These are phyloP conservation scores for Knipowitschia caucasica DNA, from an alignment of 2,797 vertebrate genomes.

Conservation along the genomic window DNA sequence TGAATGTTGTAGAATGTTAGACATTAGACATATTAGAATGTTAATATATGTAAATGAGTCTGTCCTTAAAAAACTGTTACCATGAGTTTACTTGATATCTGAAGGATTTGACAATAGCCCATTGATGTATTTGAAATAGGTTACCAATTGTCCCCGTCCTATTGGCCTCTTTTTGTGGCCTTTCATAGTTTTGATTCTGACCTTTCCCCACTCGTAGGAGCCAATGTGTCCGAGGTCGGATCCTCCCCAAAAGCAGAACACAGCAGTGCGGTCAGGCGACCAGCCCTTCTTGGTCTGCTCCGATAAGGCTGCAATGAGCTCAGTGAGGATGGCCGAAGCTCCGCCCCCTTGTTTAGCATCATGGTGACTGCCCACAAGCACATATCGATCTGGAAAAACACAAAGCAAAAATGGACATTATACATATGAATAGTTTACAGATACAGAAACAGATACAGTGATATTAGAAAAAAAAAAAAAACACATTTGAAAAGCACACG, in stretches of 20 bases:
- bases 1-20: no score
- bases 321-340: slow-evolving; percentile 81
- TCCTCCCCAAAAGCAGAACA: slow-evolving; percentile 92
- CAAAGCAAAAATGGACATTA: not conserved
- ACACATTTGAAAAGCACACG: no score
- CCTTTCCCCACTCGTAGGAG: slow-evolving; percentile 94
- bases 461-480: no score
- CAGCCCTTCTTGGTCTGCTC: slow-evolving; percentile 79
- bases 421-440: not conserved
- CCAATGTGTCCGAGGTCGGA: slow-evolving; percentile 84
- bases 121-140: no score
- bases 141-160: no score
- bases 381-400: slow-evolving; percentile 80
- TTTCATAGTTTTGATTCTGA: slow-evolving; percentile 55
- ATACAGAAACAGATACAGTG: no score
- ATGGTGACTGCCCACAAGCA: slow-evolving; percentile 86
- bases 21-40: no score
- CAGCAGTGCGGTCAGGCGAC: slow-evolving; percentile 84
- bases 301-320: slow-evolving; percentile 82
- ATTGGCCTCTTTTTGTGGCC: no score
- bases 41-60: no score
- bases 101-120: no score
- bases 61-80: no score
- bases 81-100: no score
- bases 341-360: slow-evolving; percentile 66